Base-by-base conservation (phyloP, 2,113 vertebrate genomes). In the Camelus dromedarius region DNA sequence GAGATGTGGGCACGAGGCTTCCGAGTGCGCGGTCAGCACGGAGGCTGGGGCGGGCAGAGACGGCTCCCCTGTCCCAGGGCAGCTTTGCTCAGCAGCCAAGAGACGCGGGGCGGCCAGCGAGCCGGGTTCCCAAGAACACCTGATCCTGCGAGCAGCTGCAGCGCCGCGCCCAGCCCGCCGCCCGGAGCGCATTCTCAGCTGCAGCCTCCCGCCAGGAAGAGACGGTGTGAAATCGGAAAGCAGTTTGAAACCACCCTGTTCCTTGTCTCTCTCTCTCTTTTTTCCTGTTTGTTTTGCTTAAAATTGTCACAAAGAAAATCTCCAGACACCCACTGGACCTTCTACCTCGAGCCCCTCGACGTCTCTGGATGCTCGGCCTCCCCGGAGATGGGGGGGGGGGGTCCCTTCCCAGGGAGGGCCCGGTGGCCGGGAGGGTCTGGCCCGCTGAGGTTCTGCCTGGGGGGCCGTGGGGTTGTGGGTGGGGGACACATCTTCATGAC, bases 11-110 rank as follows among this genome's bases (percentile, higher is more conserved):
- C 35, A 5, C 7, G 0, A 11, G 18, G 7, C 42, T 60, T 64
- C 32, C 2, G 2, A 15, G 54, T 0, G 0, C 2, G 9, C 19
- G 8, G 12, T 38, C 4, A 60, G 54, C 48, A 28, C 1, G 2
- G 42, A 28, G 86, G 30, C 35, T 46, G 3, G 1, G 1, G 0
- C 0, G 66, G 46, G 24, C 85, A 19, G 58, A 6, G 52, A 26
- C 0, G 14, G 15, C n/a, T 6, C 42, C 1, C 16, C 3, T 4
- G 22, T 16, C 50, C 76, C 46, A 8, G 16, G 70, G 16, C 2
- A 3, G 16, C 28, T 64, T 19, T 38, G 81, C 73, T 56, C 20
- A 24, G 76, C 26, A 52, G 54, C 76, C n/a, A 38, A 80, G 76
- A 79, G 20, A 79, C 4, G 7, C 8, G 7, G 50, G 30, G 20